Evolutionary conservation across 2,888 invertebrate genomes (phyloP), one percentile per base, ranked within the genome.

Genomic region (Lampropteryx suffumata): DNA sequence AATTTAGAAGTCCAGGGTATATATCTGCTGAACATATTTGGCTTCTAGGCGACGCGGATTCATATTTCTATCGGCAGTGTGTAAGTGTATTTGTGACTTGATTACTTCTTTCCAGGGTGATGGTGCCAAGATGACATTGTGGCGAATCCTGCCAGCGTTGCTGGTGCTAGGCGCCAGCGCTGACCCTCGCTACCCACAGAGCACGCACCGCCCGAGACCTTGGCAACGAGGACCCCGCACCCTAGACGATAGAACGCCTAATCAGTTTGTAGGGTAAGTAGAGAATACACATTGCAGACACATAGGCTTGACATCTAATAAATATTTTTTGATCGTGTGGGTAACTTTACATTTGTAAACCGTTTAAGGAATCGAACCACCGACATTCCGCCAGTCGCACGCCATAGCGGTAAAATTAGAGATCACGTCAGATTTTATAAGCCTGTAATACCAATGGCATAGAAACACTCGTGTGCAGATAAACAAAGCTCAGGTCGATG

Each of bases 91-190:
- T 24, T 7, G 3, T 6, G 7, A 24, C 4, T 7, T 24, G 24
- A 17, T 7, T 34, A n/a, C 55, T 59, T n/a, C 2, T 27, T 61
- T 50, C 1, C 73, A 89, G 89, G 87, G 86, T 88, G 87, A 88
- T 87, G 89, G 86, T 82, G 82, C 74, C 82, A 81, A 79, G 78
- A 85, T 85, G 86, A 82, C 73, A 73, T 69, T 71, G 73, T 76
- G 78, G 78, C 71, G 72, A 68, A 60, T 76, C 55, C 59, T 77
- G 68, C 65, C 75, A 65, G 71, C 75, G 71, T 64, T 76, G 70
- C 62, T 69, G 61, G 75, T 74, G 74, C 64, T 82, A 28, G 40
- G 71, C 58, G 82, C 71, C 51, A 69, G 72, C 60, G 82, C 78
- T 30, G 73, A 81, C 47, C 79, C 82, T 47, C 80, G 84, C 57